Conservation (phyloP, 2,797 vertebrate species). For the Buceros bicornis region DNA sequence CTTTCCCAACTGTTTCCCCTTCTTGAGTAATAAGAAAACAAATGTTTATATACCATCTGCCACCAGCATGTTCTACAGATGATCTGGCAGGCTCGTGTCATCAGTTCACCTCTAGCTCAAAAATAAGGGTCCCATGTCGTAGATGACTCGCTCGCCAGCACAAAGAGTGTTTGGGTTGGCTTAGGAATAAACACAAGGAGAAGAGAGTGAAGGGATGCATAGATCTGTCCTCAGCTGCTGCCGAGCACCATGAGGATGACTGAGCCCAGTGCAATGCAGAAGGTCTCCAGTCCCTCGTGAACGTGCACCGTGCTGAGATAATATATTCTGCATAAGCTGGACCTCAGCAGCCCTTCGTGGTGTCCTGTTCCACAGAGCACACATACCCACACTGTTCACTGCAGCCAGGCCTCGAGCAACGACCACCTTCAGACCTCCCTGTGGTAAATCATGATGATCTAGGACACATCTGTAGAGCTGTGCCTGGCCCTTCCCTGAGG, state of each 20-base stretch:
- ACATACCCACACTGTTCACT: neutral
- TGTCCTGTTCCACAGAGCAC: neutral
- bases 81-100: conserved; percentile 12
- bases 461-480: neutral
- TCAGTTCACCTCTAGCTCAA: conserved; percentile 16
- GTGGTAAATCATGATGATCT: neutral
- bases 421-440: neutral
- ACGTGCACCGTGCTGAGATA: neutral
- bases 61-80: conserved; percentile 57
- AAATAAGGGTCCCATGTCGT: conserved; percentile 11
- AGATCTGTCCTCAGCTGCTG: neutral
- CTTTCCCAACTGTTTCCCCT: conserved; percentile 62
- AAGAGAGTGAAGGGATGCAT: neutral
- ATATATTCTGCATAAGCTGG: neutral
- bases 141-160: conserved; percentile 3
- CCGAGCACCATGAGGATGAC: neutral
- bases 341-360: neutral
- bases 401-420: neutral
- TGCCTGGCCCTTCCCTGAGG: neutral
- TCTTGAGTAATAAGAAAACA: conserved; percentile 62
- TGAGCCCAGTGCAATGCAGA: neutral
- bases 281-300: neutral
- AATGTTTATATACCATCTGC: conserved; percentile 58
- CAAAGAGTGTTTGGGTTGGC: neutral
- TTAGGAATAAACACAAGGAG: neutral